Percentiles rank a stretch among this genome's conserved stretches.
phyloP scores from a whole-genome alignment of 2,113 vertebrate species.

The Halcyon senegalensis region DNA sequence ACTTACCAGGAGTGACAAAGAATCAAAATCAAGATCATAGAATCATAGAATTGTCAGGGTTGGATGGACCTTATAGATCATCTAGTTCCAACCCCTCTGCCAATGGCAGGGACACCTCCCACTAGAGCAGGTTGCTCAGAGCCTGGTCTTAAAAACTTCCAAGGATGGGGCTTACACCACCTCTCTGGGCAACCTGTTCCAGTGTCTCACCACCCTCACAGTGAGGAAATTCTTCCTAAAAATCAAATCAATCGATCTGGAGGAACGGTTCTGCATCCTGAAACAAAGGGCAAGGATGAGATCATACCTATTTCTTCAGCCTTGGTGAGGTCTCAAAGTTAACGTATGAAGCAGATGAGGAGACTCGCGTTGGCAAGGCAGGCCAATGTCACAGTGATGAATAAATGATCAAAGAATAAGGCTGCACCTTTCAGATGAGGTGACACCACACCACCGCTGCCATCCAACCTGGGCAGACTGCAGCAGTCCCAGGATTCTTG shows the following conservation, averaged over 20 bases:
- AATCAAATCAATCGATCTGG: constrained; percentile 7
- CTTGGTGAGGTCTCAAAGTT: not conserved
- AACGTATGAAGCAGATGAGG: constrained; percentile 13
- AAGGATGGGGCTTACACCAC: too few relatives aligned
- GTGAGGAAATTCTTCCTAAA: too few relatives aligned
- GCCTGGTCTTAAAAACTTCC: too few relatives aligned
- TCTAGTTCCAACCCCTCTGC: too few relatives aligned
- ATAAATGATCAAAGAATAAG: not conserved
- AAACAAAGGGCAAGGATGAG: constrained; percentile 64
- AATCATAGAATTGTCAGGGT: too few relatives aligned
- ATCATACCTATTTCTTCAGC: constrained; percentile 53
- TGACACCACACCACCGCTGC: not conserved
- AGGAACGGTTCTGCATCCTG: constrained; percentile 52
- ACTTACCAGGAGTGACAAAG: not conserved
- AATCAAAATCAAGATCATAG: not conserved
- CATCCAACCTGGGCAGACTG: not conserved
- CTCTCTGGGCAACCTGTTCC: too few relatives aligned
- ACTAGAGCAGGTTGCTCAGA: too few relatives aligned
- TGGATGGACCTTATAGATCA: too few relatives aligned
- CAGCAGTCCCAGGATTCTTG: not conserved
- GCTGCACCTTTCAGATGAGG: constrained; percentile 25
- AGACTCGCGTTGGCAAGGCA: not conserved
- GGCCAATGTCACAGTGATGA: constrained; percentile 21
- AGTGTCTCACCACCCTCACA: too few relatives aligned
- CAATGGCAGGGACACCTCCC: too few relatives aligned